Evolutionary conservation across 1,140 invertebrate genomes (phyloP), one percentile per base, ranked within the genome.

Genomic region (Armadillidium nasatum): DNA sequence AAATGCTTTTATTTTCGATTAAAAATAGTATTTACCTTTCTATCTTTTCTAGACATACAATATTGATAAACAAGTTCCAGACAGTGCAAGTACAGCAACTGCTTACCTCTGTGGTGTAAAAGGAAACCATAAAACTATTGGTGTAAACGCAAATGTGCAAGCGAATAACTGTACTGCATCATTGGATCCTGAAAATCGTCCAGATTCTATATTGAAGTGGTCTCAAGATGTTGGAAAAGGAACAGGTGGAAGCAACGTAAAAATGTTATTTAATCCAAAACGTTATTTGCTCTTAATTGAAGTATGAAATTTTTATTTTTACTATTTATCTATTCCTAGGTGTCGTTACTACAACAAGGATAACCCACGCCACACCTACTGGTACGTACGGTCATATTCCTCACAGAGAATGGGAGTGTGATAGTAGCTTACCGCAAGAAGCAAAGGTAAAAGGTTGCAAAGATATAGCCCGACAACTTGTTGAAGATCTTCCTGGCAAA

Each of bases 361-460:
- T 97, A 0, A 96, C 94, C 0, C 94, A 97, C 84, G 95, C 94
- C 0, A 97, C 94, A 0, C 95, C 95, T 0, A 90, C 90, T 0
- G 92, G 92, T 0, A 83, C 93, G 0, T 97, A 96, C 83, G 93
- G 94, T 1, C 90, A 94, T 83, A 88, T 88, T 3, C 85, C 93
- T 0, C 33, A 78, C 78, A 86, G 93, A 13, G 86, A 88, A 46
- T 95, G 93, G 93, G 93, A 95, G 82, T 88, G 89, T 78, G 91
- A 91, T 82, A 85, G 44, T 23, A 7, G 9, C 9, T 19, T 67
- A n/a, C 73, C 73, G 6, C 23, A 22, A 43, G 46, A 69, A 6
- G 33, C 74, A 22, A 33, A 33, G 6, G 33, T 3, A 33, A 33
- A 33, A 6, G 21, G 7, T n/a, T 76, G 74, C 13, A 93, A 91